phyloP scores from a whole-genome alignment of 2,888 invertebrate genomes.

The Teinopalpus imperialis region DNA sequence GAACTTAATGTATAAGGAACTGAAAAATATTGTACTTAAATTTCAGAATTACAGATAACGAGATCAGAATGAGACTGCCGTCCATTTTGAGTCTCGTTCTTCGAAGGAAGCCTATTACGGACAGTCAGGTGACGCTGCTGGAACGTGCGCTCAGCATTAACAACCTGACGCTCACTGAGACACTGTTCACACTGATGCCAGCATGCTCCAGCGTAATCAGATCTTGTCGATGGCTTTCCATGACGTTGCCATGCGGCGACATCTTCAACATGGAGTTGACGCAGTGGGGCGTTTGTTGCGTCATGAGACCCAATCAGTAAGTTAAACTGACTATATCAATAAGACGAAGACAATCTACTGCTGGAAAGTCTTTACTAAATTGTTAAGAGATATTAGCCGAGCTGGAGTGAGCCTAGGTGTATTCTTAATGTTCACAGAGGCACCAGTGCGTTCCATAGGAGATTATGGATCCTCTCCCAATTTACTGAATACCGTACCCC shows the following conservation, averaged over 20 bases:
- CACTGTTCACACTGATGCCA: constrained; percentile 44
- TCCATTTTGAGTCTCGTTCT: constrained; percentile 43
- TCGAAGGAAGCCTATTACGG: constrained; percentile 35
- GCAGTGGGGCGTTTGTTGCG: constrained; percentile 57
- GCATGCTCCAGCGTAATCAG: constrained; percentile 43
- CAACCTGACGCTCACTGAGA: constrained; percentile 44
- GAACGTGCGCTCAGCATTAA: constrained; percentile 42
- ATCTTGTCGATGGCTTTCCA: constrained; percentile 52
- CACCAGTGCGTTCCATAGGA: no score
- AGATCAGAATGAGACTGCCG: constrained; percentile 34
- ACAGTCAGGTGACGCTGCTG: constrained; percentile 40
- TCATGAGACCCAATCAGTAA: constrained; percentile 48
- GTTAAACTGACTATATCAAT: constrained; percentile 13
- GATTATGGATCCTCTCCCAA: no score
- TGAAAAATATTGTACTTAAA: no score
- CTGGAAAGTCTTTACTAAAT: no score
- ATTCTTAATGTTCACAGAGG: no score
- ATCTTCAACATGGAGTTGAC: constrained; percentile 53
- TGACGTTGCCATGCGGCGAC: constrained; percentile 42
- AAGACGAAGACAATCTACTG: no score
- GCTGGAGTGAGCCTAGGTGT: no score
- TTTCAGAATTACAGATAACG: constrained; percentile 28
- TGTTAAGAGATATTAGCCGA: no score
- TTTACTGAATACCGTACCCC: no score
- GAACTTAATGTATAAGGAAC: no score